Evolutionary conservation across 2,888 invertebrate genomes (phyloP).

Genomic region (Drosophila anomalipes): DNA sequence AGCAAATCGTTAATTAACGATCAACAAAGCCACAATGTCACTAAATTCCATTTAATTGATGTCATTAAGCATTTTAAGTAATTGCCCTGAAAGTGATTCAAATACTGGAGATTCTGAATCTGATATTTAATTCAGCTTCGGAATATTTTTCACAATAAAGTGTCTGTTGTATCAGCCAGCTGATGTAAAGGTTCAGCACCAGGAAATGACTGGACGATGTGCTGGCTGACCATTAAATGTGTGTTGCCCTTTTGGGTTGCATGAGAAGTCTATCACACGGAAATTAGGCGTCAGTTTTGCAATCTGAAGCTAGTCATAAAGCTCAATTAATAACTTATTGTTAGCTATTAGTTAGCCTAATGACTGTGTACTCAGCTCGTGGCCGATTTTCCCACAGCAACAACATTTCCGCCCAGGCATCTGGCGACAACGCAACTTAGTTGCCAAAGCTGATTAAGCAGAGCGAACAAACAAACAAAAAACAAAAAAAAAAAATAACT

Average conservation of each 20-base stretch:
- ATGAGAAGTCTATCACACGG: neutral
- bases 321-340: slow-evolving; percentile 70
- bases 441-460: slow-evolving; percentile 74
- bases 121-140: slow-evolving; percentile 29
- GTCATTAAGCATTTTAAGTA: slow-evolving; percentile 41
- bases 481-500: slow-evolving; percentile 57
- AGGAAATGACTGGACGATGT: slow-evolving; percentile 66
- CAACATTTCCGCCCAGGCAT: slow-evolving; percentile 65
- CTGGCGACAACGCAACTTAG: slow-evolving; percentile 56
- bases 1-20: slow-evolving; percentile 20
- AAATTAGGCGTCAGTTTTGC: slow-evolving; percentile 12
- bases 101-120: slow-evolving; percentile 27
- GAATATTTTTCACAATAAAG: neutral
- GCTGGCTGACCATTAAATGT: slow-evolving; percentile 56
- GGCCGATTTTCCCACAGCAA: slow-evolving; percentile 65
- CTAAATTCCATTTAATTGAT: slow-evolving; percentile 58
- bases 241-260: slow-evolving; percentile 21
- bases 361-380: slow-evolving; percentile 53
- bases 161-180: slow-evolving; percentile 3
- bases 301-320: slow-evolving; percentile 15
- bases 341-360: slow-evolving; percentile 68
- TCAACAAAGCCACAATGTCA: slow-evolving; percentile 14
- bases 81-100: slow-evolving; percentile 57
- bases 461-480: slow-evolving; percentile 20
- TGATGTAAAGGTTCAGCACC: slow-evolving; percentile 38